These are phyloP conservation scores for Galeruca laticollis DNA, from an alignment of 2,888 invertebrate species.

Conservation along the genomic window DNA sequence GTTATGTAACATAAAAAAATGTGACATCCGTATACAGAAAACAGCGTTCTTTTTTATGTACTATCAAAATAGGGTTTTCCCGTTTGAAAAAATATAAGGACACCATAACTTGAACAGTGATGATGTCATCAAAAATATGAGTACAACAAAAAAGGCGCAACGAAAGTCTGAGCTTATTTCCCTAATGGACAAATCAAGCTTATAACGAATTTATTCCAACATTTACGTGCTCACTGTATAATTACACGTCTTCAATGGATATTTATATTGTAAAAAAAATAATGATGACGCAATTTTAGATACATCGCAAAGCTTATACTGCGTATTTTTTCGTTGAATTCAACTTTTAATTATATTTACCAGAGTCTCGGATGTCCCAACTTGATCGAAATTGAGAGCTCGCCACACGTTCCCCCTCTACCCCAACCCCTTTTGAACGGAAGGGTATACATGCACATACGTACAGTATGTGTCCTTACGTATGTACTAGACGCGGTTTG, in stretches of 20 bases:
- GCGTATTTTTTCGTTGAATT: neutral
- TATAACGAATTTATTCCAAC: too few species aligned
- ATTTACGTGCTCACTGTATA: too few species aligned
- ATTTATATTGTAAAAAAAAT: neutral
- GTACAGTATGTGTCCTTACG: slow-evolving; percentile 17
- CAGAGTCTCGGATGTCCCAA: neutral
- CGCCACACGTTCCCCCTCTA: neutral
- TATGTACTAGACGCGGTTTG: slow-evolving; percentile 22
- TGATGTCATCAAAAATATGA: too few species aligned
- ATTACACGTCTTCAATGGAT: neutral
- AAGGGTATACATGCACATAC: slow-evolving; percentile 7
- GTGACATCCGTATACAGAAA: too few species aligned
- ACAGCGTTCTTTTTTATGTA: too few species aligned
- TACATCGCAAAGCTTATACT: neutral
- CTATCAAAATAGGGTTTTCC: too few species aligned
- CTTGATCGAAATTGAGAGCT: slow-evolving; percentile 11
- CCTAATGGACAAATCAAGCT: too few species aligned
- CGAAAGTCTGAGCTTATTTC: too few species aligned
- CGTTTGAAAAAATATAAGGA: too few species aligned
- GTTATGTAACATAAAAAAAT: too few species aligned
- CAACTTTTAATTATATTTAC: slow-evolving; percentile 8
- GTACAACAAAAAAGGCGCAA: too few species aligned
- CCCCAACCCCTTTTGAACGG: neutral
- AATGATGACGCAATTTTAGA: neutral
- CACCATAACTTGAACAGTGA: too few species aligned